These are phyloP conservation scores for Eucidaris tribuloides DNA, from an alignment of 35 echinoderm and acorn worm species.

Conservation along the genomic window DNA sequence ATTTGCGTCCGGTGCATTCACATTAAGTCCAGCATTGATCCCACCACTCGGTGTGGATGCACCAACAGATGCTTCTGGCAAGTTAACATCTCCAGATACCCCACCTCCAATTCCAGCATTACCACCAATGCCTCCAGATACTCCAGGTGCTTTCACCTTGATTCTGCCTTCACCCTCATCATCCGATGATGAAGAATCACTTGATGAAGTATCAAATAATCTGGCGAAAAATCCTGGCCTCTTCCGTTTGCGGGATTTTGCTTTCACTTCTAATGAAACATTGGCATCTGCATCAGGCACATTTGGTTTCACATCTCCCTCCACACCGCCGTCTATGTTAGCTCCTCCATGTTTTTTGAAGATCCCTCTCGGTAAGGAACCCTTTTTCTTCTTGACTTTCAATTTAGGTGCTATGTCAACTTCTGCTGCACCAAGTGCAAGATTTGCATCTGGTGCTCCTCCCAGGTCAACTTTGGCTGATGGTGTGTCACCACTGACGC, in stretches of 20 bases:
- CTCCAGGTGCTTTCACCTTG: not conserved
- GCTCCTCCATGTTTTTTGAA: slow-evolving; percentile 13
- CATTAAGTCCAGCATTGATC: slow-evolving; percentile 13
- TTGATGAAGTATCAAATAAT: slow-evolving; percentile 3
- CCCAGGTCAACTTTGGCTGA: slow-evolving; percentile 44
- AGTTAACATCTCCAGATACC: too few species aligned
- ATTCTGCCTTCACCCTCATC: slow-evolving; percentile 14
- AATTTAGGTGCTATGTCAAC: not conserved
- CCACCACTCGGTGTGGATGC: not conserved
- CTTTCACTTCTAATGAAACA: slow-evolving; percentile 2
- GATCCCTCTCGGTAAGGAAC: slow-evolving; percentile 1
- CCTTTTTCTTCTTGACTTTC: not conserved
- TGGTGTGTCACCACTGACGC: slow-evolving; percentile 46
- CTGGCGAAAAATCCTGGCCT: slow-evolving; percentile 13
- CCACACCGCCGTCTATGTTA: not conserved
- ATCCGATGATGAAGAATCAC: slow-evolving; percentile 17
- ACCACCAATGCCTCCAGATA: not conserved
- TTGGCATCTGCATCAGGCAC: slow-evolving; percentile 12
- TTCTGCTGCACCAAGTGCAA: not conserved
- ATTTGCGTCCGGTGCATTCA: slow-evolving; percentile 33
- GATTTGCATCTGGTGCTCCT: slow-evolving; percentile 22
- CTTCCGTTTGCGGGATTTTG: slow-evolving; percentile 5
- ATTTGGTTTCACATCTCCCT: not conserved
- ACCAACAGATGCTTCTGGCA: not conserved
- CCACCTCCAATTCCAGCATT: not conserved